Conservation (phyloP, 2,888 invertebrate genomes). For the Xestia rhomboidea region DNA sequence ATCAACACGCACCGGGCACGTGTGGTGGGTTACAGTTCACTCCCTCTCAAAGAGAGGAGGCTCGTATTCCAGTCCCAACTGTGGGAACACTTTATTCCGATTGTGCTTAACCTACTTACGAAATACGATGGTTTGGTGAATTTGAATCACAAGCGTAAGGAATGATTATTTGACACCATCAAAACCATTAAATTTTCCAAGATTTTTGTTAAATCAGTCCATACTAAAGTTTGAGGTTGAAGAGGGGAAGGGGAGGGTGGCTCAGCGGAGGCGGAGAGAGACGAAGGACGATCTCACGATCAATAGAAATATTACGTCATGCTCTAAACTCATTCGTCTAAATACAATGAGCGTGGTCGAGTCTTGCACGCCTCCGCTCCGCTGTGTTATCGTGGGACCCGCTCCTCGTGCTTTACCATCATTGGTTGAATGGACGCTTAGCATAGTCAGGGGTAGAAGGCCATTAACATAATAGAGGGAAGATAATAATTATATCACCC, state of each 20-base stretch:
- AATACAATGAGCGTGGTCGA: not conserved
- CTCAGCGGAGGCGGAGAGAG: not conserved
- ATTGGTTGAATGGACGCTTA: not conserved
- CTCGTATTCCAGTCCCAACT: not conserved
- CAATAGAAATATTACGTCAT: not conserved
- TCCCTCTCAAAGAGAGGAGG: not conserved
- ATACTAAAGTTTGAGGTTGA: not conserved
- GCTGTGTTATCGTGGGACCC: not conserved
- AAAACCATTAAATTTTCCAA: not conserved
- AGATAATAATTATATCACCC: not conserved
- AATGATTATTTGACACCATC: not conserved
- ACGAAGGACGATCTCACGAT: not conserved
- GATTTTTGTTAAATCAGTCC: not conserved
- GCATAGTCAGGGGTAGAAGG: not conserved
- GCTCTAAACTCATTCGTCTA: not conserved
- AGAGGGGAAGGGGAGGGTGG: not conserved
- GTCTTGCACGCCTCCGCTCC: not conserved
- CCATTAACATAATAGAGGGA: not conserved
- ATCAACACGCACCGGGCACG: not conserved
- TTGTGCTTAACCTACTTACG: not conserved
- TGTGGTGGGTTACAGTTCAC: not conserved
- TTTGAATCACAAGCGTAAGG: not conserved
- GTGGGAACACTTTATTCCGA: not conserved
- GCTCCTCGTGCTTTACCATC: not conserved
- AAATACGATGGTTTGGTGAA: not conserved